Base-by-base conservation (phyloP, 2,797 vertebrate genomes). In the Gallinago stenura region DNA sequence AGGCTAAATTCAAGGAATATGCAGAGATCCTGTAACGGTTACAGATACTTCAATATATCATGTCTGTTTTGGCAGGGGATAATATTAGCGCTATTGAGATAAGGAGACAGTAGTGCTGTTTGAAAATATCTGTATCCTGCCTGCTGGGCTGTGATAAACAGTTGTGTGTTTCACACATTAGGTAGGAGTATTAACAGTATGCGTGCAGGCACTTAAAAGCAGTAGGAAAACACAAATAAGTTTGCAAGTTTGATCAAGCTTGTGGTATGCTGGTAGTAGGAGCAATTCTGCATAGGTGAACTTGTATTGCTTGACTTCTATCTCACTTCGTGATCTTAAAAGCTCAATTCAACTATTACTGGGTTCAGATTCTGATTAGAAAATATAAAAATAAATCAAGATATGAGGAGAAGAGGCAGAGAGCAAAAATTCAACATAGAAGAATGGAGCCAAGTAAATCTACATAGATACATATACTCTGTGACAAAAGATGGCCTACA, bases 111-210 rank as follows among this genome's bases (percentile, higher is more conserved):
- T 46, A 69, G 54, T 41, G 79, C 33, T 79, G 79, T 76, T 88
- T 22, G 83, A 58, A 90, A 94, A 60, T 90, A 76, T 56, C 83
- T 82, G 82, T 26, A 19, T 10, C 46, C 82, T 90, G 80, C 80
- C 93, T 95, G 93, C 85, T 84, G 90, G 90, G 77, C 77, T 94
- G 58, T 73, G 96, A 96, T 95, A 94, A 96, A 91, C 66, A 60
- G 71, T 5, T 1, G 22, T 30, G 92, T 69, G 94, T 73, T 77
- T 25, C 83, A 83, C 53, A 18, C 89, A 2, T 15, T 20, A 70
- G 75, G 83, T 35, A 62, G 25, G 15, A 76, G 72, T 87, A 73
- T 48, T 14, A 83, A 48, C 66, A 79, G 54, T 6, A n/a, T 28
- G 69, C 0, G 1, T 26, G 66, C 51, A 90, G 54, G 39, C 43